Evolutionary conservation across 92 coral and sea anemone species (phyloP).

Genomic region (Desmophyllum pertusum): DNA sequence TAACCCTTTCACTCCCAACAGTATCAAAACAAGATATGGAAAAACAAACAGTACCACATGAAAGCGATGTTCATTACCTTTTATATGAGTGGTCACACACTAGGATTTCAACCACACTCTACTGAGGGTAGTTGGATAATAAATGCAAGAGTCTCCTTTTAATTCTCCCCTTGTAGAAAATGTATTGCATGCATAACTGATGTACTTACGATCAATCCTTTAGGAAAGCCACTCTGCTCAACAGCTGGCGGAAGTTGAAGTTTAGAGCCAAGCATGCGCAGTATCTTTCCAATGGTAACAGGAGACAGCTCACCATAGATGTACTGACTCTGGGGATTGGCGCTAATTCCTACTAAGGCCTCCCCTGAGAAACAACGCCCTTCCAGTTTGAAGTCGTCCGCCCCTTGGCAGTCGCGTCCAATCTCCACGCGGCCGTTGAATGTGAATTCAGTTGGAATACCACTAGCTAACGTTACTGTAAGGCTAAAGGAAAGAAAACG

Average conservation of each 20-base stretch:
- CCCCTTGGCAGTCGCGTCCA: conserved; percentile 70
- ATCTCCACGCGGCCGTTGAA: conserved; percentile 75
- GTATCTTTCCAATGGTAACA: conserved; percentile 68
- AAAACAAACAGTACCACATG: too few relatives aligned
- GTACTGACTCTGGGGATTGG: conserved; percentile 71
- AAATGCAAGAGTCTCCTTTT: too few relatives aligned
- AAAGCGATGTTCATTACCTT: too few relatives aligned
- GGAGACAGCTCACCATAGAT: conserved; percentile 77
- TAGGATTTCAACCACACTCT: too few relatives aligned
- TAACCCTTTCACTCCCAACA: too few relatives aligned
- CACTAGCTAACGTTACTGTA: conserved; percentile 65
- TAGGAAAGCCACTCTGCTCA: conserved; percentile 75
- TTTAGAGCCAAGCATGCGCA: conserved; percentile 82
- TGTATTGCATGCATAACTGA: too few relatives aligned
- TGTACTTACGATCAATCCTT: conserved; percentile 72
- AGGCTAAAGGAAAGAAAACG: conserved; percentile 34
- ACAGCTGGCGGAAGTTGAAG: conserved; percentile 77
- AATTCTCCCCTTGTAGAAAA: too few relatives aligned
- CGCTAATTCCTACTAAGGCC: conserved; percentile 71
- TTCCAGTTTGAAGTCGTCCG: conserved; percentile 56
- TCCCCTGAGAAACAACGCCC: conserved; percentile 78
- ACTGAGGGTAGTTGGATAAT: too few relatives aligned
- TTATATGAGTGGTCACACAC: too few relatives aligned
- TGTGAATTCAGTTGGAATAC: conserved; percentile 71
- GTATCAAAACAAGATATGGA: too few relatives aligned